phyloP scores from a whole-genome alignment of 1,140 invertebrate species.

The Eurytemora carolleeae region DNA sequence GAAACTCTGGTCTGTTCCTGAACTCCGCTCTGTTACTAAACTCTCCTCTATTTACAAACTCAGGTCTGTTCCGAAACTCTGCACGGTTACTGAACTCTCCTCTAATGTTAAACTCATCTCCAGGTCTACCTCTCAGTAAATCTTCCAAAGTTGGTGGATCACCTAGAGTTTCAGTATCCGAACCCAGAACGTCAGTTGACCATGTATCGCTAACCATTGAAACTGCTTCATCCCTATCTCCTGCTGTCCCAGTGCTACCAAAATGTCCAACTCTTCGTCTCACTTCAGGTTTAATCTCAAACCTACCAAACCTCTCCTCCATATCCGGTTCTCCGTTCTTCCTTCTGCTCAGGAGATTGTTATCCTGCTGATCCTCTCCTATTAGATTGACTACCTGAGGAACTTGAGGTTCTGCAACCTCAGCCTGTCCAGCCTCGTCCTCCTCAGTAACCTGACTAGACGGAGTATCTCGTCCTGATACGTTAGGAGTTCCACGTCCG shows the following conservation, averaged over 20 bases:
- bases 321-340: conserved; percentile 42
- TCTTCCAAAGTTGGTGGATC: conserved; percentile 28
- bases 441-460: conserved; percentile 68
- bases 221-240: conserved; percentile 57
- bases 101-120: conserved; percentile 16
- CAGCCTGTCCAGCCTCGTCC: not conserved
- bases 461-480: conserved; percentile 79
- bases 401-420: not conserved
- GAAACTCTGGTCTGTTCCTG: too few species aligned
- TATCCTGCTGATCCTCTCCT: conserved; percentile 1
- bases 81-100: too few species aligned
- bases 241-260: not conserved
- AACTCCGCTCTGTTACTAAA: too few species aligned
- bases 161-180: conserved; percentile 65
- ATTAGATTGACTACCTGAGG: not conserved
- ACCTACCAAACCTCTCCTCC: conserved; percentile 96
- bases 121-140: conserved; percentile 22
- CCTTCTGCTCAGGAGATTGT: not conserved
- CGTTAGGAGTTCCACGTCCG: conserved; percentile 64
- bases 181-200: conserved; percentile 87
- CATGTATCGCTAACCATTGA: conserved; percentile 91
- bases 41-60: too few species aligned
- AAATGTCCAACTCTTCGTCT: conserved; percentile 27
- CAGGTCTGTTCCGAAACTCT: too few species aligned
- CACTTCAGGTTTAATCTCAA: conserved; percentile 77